phyloP scores from a whole-genome alignment of 2,888 invertebrate species.

The Brachyptera putata region DNA sequence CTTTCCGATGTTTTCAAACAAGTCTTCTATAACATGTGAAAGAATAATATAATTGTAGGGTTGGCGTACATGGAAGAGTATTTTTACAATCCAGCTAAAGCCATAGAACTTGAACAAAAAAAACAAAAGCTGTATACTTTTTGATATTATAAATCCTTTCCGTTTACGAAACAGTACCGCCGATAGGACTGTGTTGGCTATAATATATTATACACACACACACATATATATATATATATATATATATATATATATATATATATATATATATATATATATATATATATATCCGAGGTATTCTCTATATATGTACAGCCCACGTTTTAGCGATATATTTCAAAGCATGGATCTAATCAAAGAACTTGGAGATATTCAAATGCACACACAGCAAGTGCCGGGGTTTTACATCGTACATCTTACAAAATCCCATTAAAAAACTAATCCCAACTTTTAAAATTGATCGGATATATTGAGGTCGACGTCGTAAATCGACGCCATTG shows the following conservation, averaged over 20 bases:
- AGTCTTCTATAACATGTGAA: not conserved
- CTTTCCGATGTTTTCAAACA: not conserved
- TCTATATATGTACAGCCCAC: no score
- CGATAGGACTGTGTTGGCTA: no score
- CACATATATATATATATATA: not conserved
- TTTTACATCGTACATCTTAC: conserved; percentile 7
- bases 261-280: no score
- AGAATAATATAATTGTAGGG: conserved; percentile 7
- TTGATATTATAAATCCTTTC: no score
- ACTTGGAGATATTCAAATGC: conserved; percentile 19
- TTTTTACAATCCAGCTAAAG: no score
- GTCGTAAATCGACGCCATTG: conserved; percentile 20
- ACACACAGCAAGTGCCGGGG: not conserved
- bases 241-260: not conserved
- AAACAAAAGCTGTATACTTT: no score
- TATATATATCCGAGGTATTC: no score
- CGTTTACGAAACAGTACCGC: no score
- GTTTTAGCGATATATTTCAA: conserved; percentile 7
- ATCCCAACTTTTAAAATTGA: conserved; percentile 20
- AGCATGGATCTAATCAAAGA: conserved; percentile 9
- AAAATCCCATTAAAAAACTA: conserved; percentile 21
- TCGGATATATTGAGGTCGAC: conserved; percentile 19
- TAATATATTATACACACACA: no score
- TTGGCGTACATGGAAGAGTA: not conserved
- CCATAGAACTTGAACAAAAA: no score